Conservation (phyloP, 2,888 invertebrate genomes). For the Drosophila seclusa region DNA sequence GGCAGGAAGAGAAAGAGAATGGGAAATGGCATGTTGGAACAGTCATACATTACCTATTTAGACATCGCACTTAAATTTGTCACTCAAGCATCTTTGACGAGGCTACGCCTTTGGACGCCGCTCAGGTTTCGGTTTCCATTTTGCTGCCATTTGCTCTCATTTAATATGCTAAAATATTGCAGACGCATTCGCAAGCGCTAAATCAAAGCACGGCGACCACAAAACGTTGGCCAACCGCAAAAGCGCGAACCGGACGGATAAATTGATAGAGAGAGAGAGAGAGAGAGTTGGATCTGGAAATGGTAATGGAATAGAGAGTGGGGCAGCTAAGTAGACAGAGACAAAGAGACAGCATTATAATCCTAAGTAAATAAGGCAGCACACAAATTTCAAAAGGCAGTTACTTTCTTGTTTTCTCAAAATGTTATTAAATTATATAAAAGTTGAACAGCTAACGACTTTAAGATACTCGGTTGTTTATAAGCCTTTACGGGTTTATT, state of each 20-base stretch:
- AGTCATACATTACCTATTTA: constrained; percentile 69
- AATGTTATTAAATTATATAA: constrained; percentile 29
- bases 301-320: not conserved
- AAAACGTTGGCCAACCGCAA: constrained; percentile 68
- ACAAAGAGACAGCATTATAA: constrained; percentile 25
- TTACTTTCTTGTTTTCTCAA: constrained; percentile 8
- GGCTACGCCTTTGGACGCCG: constrained; percentile 12
- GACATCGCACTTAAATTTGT: constrained; percentile 76
- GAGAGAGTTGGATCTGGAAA: constrained; percentile 1
- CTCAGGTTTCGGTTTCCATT: constrained; percentile 34
- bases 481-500: constrained; percentile 6
- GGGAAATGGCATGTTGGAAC: not conserved
- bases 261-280: not conserved
- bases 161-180: constrained; percentile 79
- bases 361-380: constrained; percentile 39
- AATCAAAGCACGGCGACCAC: constrained; percentile 72
- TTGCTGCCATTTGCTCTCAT: constrained; percentile 71
- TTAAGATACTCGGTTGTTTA: not conserved
- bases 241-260: constrained; percentile 45
- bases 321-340: constrained; percentile 19
- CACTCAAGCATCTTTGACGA: constrained; percentile 47
- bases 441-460: not conserved
- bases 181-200: constrained; percentile 60
- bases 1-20: not conserved
- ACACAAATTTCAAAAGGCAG: not conserved